Evolutionary conservation across 1,140 invertebrate genomes (phyloP).

Genomic region (Apis laboriosa): DNA sequence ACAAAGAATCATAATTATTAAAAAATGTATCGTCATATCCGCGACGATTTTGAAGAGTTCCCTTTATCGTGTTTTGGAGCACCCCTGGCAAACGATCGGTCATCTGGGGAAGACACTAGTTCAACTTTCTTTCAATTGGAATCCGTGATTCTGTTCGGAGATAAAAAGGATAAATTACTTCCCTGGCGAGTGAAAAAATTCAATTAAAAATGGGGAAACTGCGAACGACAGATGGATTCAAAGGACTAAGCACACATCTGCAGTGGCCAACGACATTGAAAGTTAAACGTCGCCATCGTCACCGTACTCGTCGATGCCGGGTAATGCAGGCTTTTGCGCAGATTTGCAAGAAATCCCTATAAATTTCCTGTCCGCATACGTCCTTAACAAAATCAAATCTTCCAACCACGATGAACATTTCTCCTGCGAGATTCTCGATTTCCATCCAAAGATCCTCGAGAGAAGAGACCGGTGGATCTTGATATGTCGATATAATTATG

Average conservation of each 20-base stretch:
- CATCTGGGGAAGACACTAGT: constrained; percentile 67
- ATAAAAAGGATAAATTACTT: constrained; percentile 70
- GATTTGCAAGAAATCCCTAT: constrained; percentile 48
- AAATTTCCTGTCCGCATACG: constrained; percentile 27
- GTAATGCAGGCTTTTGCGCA: neutral
- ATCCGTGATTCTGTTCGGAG: constrained; percentile 66
- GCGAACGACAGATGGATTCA: constrained; percentile 66
- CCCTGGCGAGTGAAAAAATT: constrained; percentile 63
- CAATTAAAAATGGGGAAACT: constrained; percentile 70
- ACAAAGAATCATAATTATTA: neutral
- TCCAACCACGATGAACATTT: neutral
- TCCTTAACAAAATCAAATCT: constrained; percentile 4
- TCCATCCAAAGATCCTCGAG: neutral
- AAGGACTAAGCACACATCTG: constrained; percentile 60
- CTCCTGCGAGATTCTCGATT: neutral
- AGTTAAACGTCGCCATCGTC: constrained; percentile 39
- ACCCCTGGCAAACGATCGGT: constrained; percentile 56
- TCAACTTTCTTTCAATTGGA: constrained; percentile 69
- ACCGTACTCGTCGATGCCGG: constrained; percentile 5
- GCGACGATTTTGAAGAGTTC: constrained; percentile 47
- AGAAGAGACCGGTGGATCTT: neutral
- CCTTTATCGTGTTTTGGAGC: constrained; percentile 57
- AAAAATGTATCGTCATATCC: constrained; percentile 12
- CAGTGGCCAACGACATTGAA: constrained; percentile 22
- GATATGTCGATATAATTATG: neutral